phyloP scores from a whole-genome alignment of 2,797 vertebrate species.

The Silurus lanzhouensis region DNA sequence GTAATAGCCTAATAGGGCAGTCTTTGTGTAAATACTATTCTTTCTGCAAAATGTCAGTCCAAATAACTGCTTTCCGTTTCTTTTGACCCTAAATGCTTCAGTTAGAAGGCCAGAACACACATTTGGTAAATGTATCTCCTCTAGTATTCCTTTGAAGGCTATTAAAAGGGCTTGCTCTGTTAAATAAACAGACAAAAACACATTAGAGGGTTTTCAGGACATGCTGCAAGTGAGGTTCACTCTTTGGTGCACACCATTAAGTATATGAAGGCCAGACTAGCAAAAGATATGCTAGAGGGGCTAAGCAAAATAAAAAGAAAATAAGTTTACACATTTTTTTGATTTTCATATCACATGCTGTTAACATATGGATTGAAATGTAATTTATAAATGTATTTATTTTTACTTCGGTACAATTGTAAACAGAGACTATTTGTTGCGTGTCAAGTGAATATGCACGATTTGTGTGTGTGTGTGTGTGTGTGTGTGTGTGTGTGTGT shows the following conservation, averaged over 20 bases:
- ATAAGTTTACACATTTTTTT: not conserved
- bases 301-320: not conserved
- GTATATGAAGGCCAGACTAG: not conserved
- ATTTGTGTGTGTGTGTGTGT: no score
- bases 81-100: slow-evolving; percentile 63
- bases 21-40: slow-evolving; percentile 59
- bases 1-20: slow-evolving; percentile 45
- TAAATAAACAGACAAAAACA: slow-evolving; percentile 64
- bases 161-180: slow-evolving; percentile 65
- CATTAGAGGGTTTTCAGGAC: slow-evolving; percentile 18
- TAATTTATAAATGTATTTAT: not conserved
- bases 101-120: slow-evolving; percentile 68
- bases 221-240: not conserved
- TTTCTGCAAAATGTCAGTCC: slow-evolving; percentile 75
- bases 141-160: slow-evolving; percentile 63
- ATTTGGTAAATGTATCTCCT: slow-evolving; percentile 69
- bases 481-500: no score
- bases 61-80: slow-evolving; percentile 70
- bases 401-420: not conserved
- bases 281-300: not conserved
- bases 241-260: slow-evolving; percentile 19
- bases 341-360: not conserved
- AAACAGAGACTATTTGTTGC: not conserved
- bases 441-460: no score
- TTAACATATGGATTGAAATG: not conserved